Base-by-base conservation (phyloP, 2,888 invertebrate species). In the Panopea generosa region DNA sequence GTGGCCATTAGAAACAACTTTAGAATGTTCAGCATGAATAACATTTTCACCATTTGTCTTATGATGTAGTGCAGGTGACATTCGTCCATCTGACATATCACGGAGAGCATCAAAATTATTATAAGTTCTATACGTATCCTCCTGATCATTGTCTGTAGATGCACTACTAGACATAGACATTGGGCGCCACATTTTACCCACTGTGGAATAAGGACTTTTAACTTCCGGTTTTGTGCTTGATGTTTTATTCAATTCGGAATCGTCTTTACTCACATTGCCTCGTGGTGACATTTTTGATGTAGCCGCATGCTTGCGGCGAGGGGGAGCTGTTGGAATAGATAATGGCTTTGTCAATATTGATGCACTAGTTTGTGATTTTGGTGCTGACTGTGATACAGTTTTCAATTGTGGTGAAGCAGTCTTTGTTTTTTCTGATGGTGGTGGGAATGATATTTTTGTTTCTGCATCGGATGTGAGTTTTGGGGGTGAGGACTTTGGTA, bases 111-210 rank as follows among this genome's bases (percentile, higher is more conserved):
- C 81, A 77, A 82, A 82, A 65, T 83, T 84, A 63, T 83, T 82
- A 40, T 77, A 82, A 29, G 70, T 67, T 52, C 68, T 68, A 47
- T 75, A 77, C 2, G 81, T 72, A 22, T 77, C 76, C 18, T 84
- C 68, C 16, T 56, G 45, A 47, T 67, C 67, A 20, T 4, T 22
- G 16, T 52, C 52, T 9, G 38, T 66, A 7, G 74, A 69, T 33
- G 72, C 69, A 68, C 84, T 85, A 16, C 65, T 80, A 18, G 82
- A 63, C 83, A 85, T 86, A 22, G 86, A 73, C 65, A 86, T 84
- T 16, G 89, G 89, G 14, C 87, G 79, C 87, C 89, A 88, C 86
- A 88, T 88, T 62, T 87, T 88, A 55, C 82, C 79, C 11, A 88
- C 84, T 26, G 87, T 88, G 29, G 87, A 85, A 76, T 84, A 87